Percentiles rank a stretch among this genome's conserved stretches.
phyloP scores from a whole-genome alignment of 1,140 invertebrate genomes.

The Pristionchus pacificus region DNA sequence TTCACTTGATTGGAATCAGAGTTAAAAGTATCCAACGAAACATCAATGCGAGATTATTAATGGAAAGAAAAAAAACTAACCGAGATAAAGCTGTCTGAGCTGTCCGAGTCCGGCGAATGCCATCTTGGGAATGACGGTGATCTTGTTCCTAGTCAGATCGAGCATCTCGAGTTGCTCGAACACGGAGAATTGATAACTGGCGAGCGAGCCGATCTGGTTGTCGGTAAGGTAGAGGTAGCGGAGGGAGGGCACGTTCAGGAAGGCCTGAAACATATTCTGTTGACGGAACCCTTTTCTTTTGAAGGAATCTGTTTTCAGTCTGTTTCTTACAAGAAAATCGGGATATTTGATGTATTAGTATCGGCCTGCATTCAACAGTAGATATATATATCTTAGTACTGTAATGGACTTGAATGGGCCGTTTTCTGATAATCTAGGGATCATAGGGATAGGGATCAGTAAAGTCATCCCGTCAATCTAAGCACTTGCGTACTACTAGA shows the following conservation, averaged over 20 bases:
- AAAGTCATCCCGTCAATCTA: too few relatives aligned
- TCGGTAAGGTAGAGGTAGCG: slow-evolving; percentile 53
- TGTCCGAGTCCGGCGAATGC: slow-evolving; percentile 44
- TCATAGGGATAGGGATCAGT: too few relatives aligned
- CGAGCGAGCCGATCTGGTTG: slow-evolving; percentile 42
- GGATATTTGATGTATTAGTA: too few relatives aligned
- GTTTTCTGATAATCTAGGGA: too few relatives aligned
- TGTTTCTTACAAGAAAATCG: too few relatives aligned
- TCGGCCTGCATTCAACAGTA: too few relatives aligned
- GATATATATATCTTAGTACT: too few relatives aligned
- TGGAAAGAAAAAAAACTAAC: slow-evolving; percentile 25
- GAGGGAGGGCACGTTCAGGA: slow-evolving; percentile 53
- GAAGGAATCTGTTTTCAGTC: slow-evolving; percentile 45
- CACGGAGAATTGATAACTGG: slow-evolving; percentile 40
- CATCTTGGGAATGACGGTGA: slow-evolving; percentile 35
- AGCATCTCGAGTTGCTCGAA: slow-evolving; percentile 57
- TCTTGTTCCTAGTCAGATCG: slow-evolving; percentile 48
- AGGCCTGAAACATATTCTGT: slow-evolving; percentile 48
- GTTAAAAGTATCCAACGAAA: too few relatives aligned
- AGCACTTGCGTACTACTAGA: too few relatives aligned
- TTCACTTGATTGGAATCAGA: too few relatives aligned
- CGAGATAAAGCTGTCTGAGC: slow-evolving; percentile 51
- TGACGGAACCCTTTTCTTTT: too few relatives aligned
- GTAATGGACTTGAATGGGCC: too few relatives aligned
- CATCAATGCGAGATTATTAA: background rate